Base-by-base conservation (phyloP, 2,113 vertebrate species). In the Oxyura jamaicensis region DNA sequence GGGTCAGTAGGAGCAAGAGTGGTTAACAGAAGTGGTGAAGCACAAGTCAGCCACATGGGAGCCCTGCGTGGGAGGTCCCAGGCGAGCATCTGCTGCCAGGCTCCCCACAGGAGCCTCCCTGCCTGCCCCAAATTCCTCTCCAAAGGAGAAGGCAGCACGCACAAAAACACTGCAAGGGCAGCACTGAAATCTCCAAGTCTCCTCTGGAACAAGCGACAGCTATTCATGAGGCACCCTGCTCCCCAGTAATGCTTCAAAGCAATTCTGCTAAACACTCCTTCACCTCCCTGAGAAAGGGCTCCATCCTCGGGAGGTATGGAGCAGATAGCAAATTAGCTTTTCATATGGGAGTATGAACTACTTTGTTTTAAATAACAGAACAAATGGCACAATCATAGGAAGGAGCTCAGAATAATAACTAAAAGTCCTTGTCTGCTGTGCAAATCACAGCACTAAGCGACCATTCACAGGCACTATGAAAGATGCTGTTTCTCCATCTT, bases 1-100 rank as follows among this genome's bases (percentile, higher is more conserved):
- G 22, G 3, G 19, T 7, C 1, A 5, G 22, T 12, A 76, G 7
- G 8, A 52, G 31, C 20, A 33, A 46, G 4, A 52, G 14, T 2
- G 1, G 44, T 14, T 14, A 7, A 3, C 12, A 4, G 3, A 72
- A 73, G 28, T 0, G 0, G 29, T 0, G 1, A n/a, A 56, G 29
- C 0, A 0, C 8, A 42, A 36, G 39, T 13, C 42, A 39, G 35
- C 11, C 1, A 0, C 3, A 1, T 15, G 21, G 3, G 2, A 52
- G 22, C 6, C n/a, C n/a, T 29, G 16, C 25, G 4, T 28, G 22
- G 11, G 35, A 35, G 60, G 39, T 4, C 4, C 28, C 33, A 36
- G 19, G 67, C 1, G 2, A 85, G 28, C 6, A 3, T 2, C 36
- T 2, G 5, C 26, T 58, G 31, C 25, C 18, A 22, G 11, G 28